Conservation (phyloP, 2,888 invertebrate species). For the Agriotes lineatus region DNA sequence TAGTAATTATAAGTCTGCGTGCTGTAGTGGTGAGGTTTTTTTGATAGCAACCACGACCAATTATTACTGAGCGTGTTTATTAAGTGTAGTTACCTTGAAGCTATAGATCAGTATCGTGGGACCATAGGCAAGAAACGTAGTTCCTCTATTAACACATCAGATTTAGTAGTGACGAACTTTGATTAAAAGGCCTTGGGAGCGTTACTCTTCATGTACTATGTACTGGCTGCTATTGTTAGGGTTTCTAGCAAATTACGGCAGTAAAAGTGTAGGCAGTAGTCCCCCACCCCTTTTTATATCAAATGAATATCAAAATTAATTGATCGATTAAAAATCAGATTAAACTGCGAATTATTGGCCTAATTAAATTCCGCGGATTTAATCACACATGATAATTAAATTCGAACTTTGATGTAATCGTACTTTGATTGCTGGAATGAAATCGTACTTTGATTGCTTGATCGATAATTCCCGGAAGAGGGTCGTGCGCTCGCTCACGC, state of each 20-base stretch:
- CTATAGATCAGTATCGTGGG: constrained; percentile 13
- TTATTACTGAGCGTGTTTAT: constrained; percentile 13
- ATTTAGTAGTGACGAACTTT: constrained; percentile 10
- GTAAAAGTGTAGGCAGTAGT: no score
- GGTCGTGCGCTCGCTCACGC: no score
- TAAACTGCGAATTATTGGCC: no score
- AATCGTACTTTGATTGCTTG: no score
- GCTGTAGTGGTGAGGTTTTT: neutral
- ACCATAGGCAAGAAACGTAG: constrained; percentile 21
- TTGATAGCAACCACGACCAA: constrained; percentile 3
- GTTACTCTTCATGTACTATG: constrained; percentile 13
- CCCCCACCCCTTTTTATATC: no score
- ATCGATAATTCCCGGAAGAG: no score
- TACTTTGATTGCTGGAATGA: no score
- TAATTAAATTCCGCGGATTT: no score
- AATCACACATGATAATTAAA: no score
- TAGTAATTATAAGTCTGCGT: neutral
- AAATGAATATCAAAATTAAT: no score
- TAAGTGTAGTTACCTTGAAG: constrained; percentile 25
- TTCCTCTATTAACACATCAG: constrained; percentile 14
- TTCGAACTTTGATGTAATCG: no score
- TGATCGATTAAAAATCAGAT: no score
- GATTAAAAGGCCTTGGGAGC: constrained; percentile 12
- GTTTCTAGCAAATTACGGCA: neutral
- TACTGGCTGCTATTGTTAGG: constrained; percentile 13